These are phyloP conservation scores for Eclectus roratus DNA, from an alignment of 2,113 vertebrate genomes.

Conservation along the genomic window DNA sequence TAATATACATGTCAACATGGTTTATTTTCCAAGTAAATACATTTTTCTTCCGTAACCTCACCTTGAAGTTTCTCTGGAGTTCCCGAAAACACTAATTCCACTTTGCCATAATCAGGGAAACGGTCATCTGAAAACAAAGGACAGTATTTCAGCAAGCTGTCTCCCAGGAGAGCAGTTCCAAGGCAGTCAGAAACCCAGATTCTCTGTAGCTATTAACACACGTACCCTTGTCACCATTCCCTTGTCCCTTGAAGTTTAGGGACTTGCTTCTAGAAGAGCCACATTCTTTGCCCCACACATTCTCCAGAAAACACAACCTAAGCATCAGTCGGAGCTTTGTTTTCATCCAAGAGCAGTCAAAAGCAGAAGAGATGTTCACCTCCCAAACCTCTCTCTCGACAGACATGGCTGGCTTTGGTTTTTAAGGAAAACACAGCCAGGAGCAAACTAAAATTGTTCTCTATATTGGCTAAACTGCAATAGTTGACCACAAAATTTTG, in stretches of 20 bases:
- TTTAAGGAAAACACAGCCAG: neutral
- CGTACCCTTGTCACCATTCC: fast-evolving
- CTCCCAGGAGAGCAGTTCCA: neutral
- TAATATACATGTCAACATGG: fast-evolving
- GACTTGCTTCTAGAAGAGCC: neutral
- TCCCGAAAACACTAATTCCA: conserved; percentile 91
- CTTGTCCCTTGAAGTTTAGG: neutral
- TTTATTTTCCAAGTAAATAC: neutral
- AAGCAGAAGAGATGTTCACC: neutral
- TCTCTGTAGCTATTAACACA: neutral
- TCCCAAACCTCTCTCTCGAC: neutral
- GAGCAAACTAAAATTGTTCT: neutral
- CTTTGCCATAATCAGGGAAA: conserved; percentile 89
- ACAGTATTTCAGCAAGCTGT: neutral
- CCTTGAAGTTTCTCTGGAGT: conserved; percentile 89
- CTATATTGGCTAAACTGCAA: neutral
- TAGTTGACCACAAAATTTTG: neutral
- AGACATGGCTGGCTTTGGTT: neutral
- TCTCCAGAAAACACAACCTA: neutral
- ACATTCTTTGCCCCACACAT: neutral
- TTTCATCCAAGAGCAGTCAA: neutral
- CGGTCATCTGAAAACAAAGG: conserved; percentile 83
- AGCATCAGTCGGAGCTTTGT: neutral
- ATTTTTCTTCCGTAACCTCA: conserved; percentile 46
- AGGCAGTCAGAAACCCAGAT: neutral